A percentile compares a stretch with the other conserved stretches of the same genome.
Conservation (phyloP, 2,113 vertebrate species). For the Ahaetulla prasina region DNA sequence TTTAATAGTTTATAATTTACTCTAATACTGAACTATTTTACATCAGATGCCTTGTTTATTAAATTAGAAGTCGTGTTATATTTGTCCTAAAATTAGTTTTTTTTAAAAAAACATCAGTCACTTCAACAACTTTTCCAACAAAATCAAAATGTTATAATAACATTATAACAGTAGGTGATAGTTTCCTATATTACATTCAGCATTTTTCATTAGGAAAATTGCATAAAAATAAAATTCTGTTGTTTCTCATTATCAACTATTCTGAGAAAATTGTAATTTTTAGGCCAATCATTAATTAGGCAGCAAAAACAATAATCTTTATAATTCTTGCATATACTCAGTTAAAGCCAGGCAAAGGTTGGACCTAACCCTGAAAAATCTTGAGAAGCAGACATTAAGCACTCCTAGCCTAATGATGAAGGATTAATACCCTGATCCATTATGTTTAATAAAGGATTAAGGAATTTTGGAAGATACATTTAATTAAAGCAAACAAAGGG, state of each 20-base stretch:
- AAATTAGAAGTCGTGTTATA: not conserved
- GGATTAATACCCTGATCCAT: not conserved
- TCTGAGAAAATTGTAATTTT: not conserved
- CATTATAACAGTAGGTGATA: not conserved
- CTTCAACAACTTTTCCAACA: not conserved
- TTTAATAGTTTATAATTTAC: conserved; percentile 3
- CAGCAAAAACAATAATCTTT: conserved; percentile 44
- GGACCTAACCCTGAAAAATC: not conserved
- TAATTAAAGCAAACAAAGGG: not conserved
- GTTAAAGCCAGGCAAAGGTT: not conserved
- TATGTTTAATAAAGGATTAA: not conserved
- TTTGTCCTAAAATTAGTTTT: not conserved
- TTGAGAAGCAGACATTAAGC: not conserved
- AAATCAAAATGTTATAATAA: not conserved
- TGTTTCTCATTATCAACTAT: not conserved
- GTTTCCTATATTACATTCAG: not conserved
- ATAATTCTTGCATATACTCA: not conserved
- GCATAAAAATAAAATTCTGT: conserved; percentile 20
- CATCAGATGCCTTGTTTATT: conserved; percentile 23
- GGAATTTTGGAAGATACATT: not conserved
- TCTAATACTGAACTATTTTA: conserved; percentile 24
- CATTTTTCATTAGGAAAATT: conserved; percentile 28
- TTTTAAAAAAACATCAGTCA: conserved; percentile 17
- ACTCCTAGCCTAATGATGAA: not conserved
- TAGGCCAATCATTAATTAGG: not conserved